phyloP scores from a whole-genome alignment of 2,888 invertebrate species.

The Pseudoips prasinana region DNA sequence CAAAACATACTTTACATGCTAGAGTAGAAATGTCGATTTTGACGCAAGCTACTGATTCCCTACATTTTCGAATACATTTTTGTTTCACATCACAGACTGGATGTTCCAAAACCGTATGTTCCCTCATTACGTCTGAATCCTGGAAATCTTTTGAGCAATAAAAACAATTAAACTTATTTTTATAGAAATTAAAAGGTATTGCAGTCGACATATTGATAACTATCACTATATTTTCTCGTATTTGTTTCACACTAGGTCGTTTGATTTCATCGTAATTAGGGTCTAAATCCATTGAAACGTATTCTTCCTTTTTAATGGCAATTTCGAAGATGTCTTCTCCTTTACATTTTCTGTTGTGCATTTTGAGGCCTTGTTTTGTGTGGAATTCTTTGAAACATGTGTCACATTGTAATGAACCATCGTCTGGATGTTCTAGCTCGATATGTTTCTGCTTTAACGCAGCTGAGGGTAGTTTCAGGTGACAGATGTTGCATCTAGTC shows the following conservation, averaged over 20 bases:
- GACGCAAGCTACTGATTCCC: constrained; percentile 70
- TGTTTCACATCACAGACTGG: constrained; percentile 65
- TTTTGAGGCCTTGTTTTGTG: constrained; percentile 66
- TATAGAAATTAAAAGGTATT: constrained; percentile 72
- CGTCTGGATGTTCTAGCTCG: constrained; percentile 67
- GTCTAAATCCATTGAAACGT: constrained; percentile 57
- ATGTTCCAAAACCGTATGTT: constrained; percentile 65
- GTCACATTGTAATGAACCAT: constrained; percentile 64
- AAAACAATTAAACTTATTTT: constrained; percentile 74
- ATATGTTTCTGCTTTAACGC: constrained; percentile 68
- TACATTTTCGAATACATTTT: constrained; percentile 68
- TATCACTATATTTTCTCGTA: constrained; percentile 65
- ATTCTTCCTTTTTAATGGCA: constrained; percentile 58
- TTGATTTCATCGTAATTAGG: constrained; percentile 53
- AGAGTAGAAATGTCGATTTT: constrained; percentile 69
- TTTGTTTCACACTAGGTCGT: constrained; percentile 67
- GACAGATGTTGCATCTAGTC: constrained; percentile 63
- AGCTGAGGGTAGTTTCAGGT: constrained; percentile 64
- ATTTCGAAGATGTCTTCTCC: constrained; percentile 49
- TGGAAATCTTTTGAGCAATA: constrained; percentile 72
- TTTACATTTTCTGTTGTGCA: constrained; percentile 69
- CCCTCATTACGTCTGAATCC: constrained; percentile 65
- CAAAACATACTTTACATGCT: constrained; percentile 69
- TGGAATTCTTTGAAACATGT: constrained; percentile 68
- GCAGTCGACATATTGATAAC: constrained; percentile 75